Evolutionary conservation across 2,888 invertebrate genomes (phyloP).

Genomic region (Dysmachus trigonus): DNA sequence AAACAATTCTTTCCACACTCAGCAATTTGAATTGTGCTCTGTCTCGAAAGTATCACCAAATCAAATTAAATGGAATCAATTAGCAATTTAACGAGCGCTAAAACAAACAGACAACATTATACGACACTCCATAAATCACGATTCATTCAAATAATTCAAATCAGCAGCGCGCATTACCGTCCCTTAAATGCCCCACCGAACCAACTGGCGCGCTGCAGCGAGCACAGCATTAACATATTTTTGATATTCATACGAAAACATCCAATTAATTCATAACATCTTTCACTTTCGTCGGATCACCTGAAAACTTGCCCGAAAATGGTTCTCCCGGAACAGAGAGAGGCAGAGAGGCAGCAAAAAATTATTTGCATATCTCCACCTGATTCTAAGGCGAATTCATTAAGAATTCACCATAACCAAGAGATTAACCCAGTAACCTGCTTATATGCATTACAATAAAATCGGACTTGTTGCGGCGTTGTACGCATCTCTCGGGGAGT

Average conservation of each 20-base stretch:
- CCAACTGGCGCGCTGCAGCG: neutral
- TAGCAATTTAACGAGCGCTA: neutral
- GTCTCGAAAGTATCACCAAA: neutral
- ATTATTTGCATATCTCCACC: constrained; percentile 33
- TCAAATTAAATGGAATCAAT: neutral
- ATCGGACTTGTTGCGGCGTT: constrained; percentile 11
- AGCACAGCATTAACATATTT: constrained; percentile 17
- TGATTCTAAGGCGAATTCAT: constrained; percentile 30
- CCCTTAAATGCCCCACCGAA: neutral
- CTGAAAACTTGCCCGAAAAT: neutral
- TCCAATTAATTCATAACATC: constrained; percentile 25
- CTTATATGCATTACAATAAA: constrained; percentile 24
- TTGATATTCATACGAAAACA: neutral
- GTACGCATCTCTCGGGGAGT: constrained; percentile 30
- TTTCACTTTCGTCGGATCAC: constrained; percentile 18
- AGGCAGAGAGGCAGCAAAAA: neutral
- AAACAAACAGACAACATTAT: neutral
- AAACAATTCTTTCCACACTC: neutral
- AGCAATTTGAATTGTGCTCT: neutral
- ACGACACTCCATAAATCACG: neutral
- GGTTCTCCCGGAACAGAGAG: neutral
- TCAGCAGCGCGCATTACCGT: neutral
- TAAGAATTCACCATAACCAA: constrained; percentile 28
- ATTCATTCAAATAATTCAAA: neutral
- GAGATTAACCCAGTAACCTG: constrained; percentile 40